Conservation (phyloP, 2,113 vertebrate genomes). For the Thymallus thymallus region DNA sequence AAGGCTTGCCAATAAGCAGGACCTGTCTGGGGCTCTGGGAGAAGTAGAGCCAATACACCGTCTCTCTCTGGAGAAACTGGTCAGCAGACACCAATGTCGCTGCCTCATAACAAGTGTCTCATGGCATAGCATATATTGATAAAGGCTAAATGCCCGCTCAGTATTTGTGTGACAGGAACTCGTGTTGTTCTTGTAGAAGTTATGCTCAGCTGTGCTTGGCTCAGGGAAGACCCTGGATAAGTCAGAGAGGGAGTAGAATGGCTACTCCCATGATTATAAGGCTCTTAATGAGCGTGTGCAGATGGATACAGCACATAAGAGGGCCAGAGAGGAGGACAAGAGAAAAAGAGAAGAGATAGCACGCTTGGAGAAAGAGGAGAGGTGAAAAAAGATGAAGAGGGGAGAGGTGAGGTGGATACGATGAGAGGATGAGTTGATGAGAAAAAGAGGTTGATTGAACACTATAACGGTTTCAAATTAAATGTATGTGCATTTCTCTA, state of each 20-base stretch:
- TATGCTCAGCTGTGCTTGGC: conserved; percentile 77
- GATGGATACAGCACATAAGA: conserved; percentile 76
- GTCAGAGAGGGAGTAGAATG: conserved; percentile 77
- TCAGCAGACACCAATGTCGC: conserved; percentile 78
- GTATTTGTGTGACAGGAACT: neutral
- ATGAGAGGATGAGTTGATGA: neutral
- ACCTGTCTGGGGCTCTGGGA: conserved; percentile 76
- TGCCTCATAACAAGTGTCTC: conserved; percentile 78
- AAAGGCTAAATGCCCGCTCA: no score
- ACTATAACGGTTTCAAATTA: neutral
- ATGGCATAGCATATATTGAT: neutral
- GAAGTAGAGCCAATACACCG: conserved; percentile 79
- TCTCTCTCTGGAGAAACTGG: conserved; percentile 77
- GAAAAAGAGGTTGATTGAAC: neutral
- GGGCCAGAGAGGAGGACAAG: conserved; percentile 74
- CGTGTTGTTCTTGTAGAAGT: conserved; percentile 64
- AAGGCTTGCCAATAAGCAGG: conserved; percentile 80
- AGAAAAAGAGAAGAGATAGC: conserved; percentile 75
- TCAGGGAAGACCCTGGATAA: conserved; percentile 79
- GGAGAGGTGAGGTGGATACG: neutral
- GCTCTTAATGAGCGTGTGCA: conserved; percentile 75
- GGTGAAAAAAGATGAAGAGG: conserved; percentile 70
- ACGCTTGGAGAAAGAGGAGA: conserved; percentile 72
- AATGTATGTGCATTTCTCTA: conserved; percentile 5
- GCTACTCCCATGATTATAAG: conserved; percentile 80